Base-by-base conservation (phyloP, 2,888 invertebrate genomes). In the Drosophila macrospina region DNA sequence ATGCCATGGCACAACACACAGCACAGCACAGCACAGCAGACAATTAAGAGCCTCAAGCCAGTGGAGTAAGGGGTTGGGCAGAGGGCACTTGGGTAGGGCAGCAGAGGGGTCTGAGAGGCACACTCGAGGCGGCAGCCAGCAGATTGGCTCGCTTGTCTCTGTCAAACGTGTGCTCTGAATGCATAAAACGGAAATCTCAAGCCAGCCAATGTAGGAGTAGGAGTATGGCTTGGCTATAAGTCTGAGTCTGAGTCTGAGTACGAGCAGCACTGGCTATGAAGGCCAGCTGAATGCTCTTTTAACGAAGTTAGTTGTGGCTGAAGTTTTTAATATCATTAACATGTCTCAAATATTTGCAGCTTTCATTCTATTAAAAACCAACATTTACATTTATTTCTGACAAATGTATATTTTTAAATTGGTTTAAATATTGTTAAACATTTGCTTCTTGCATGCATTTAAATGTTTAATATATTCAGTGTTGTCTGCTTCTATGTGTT, bases 121-220 rank as follows among this genome's bases (percentile, higher is more conserved):
- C 34, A 24, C 57, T 47, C 42, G 34, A 61, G 56, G 37, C 67
- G 74, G 51, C 63, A 63, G 68, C 55, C 54, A 65, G 54, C 78
- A 84, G 86, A 86, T 86, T 83, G 88, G 80, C 72, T 83, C 44
- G 66, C 84, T 83, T 88, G 83, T 86, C 69, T 86, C 64, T 72
- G 56, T 67, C 51, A 69, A 60, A 84, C 55, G 81, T 88, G 88
- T 86, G 86, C 88, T 72, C 52, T 86, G 83, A 84, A 88, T 84
- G 88, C 86, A 88, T 80, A 83, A 83, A 86, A 86, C 66, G 86
- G 61, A 72, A 74, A 83, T 79, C 86, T 85, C 73, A 59, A 74
- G 74, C 55, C 59, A 61, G 30, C 36, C 37, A 54, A 48, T 6
- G 15, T 16, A 34, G 24, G 36, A 51, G 2, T 13, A 20, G 1